phyloP scores from a whole-genome alignment of 2,888 invertebrate species.

The Tipula confusa region DNA sequence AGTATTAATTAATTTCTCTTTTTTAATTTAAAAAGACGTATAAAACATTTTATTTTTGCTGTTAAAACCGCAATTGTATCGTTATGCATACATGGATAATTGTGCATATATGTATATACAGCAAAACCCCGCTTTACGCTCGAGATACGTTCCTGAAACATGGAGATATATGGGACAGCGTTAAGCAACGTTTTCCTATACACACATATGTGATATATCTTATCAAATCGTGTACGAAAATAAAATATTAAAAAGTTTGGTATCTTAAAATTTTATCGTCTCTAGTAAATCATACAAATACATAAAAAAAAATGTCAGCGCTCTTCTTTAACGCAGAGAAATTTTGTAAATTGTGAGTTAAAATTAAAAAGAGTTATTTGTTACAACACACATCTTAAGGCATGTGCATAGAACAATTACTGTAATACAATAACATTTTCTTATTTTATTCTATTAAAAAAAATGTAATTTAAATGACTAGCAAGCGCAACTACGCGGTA shows the following conservation, averaged over 20 bases:
- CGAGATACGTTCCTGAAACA: too few species aligned
- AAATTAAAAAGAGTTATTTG: background rate
- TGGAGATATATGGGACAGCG: too few species aligned
- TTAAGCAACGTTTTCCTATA: too few species aligned
- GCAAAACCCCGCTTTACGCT: too few species aligned
- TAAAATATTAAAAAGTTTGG: conserved; percentile 15
- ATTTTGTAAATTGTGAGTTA: background rate
- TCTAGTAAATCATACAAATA: conserved; percentile 9
- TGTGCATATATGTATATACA: background rate
- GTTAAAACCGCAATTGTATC: background rate
- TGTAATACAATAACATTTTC: background rate
- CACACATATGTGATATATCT: background rate
- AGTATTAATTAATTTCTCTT: background rate
- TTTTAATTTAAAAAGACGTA: conserved; percentile 17
- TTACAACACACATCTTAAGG: background rate
- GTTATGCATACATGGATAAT: background rate
- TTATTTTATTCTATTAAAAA: background rate
- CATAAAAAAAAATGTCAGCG: background rate
- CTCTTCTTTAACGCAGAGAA: background rate
- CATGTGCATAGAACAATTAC: background rate
- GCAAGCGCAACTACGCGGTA: background rate
- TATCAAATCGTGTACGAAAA: background rate
- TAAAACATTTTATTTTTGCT: background rate
- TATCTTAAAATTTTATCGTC: conserved; percentile 25
- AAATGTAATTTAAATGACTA: background rate